These are phyloP conservation scores for Protonibea diacanthus DNA, from an alignment of 2,797 vertebrate species.

Conservation along the genomic window DNA sequence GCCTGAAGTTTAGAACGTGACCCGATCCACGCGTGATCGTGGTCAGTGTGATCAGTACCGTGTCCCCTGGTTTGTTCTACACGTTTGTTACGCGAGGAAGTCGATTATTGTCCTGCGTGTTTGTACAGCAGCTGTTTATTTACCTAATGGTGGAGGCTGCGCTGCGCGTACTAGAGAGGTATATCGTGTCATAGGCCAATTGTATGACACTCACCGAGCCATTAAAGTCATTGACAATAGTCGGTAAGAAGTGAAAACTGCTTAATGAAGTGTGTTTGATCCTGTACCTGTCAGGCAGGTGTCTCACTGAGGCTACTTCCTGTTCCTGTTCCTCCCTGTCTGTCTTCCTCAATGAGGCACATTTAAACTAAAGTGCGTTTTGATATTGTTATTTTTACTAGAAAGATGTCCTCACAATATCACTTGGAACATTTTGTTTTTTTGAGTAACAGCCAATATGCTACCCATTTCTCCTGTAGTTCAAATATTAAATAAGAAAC, in stretches of 20 bases:
- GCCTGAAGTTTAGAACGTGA: slow-evolving; percentile 47
- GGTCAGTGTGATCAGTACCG: not conserved
- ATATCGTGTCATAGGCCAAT: not conserved
- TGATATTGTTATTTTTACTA: not conserved
- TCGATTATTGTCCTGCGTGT: slow-evolving; percentile 13
- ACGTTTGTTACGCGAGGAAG: slow-evolving; percentile 50
- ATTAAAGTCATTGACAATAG: not conserved
- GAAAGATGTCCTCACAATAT: not conserved
- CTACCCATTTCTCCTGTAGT: not conserved
- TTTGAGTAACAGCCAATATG: not conserved
- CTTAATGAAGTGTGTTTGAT: not conserved
- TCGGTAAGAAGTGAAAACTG: not conserved
- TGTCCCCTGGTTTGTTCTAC: not conserved
- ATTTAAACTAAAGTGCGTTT: not conserved
- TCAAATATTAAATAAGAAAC: slow-evolving; percentile 1
- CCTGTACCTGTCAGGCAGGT: slow-evolving; percentile 75
- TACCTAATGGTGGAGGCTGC: slow-evolving; percentile 21
- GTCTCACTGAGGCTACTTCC: slow-evolving; percentile 69
- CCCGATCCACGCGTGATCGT: not conserved
- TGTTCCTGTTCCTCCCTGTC: slow-evolving; percentile 58
- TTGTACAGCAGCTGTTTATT: slow-evolving; percentile 44
- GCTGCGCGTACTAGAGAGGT: not conserved
- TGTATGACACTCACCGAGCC: not conserved
- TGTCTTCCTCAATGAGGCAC: slow-evolving; percentile 18
- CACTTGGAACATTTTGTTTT: not conserved